Percentiles rank a stretch among this genome's conserved stretches.
phyloP scores from a whole-genome alignment of 2,113 vertebrate genomes.

The Dicerorhinus sumatrensis region DNA sequence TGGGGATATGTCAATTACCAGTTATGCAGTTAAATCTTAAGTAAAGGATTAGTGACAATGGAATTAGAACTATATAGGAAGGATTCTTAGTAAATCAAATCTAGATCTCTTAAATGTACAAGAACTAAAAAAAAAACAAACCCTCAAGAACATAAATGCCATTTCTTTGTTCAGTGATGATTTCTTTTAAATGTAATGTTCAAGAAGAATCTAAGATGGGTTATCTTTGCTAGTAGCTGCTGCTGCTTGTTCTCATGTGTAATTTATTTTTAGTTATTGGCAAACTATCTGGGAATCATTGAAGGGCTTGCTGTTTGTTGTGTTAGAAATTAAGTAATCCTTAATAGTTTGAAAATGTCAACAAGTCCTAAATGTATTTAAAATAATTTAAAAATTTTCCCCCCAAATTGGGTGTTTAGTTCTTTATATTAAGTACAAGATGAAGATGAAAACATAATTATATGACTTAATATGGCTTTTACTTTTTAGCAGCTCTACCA shows the following conservation, averaged over 20 bases:
- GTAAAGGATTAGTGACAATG: background rate
- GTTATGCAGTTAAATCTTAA: background rate
- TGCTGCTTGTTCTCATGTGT: background rate
- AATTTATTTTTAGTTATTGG: background rate
- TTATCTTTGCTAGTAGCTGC: background rate
- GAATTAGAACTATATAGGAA: background rate
- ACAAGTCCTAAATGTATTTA: background rate
- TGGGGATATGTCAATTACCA: background rate
- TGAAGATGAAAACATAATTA: constrained; percentile 10
- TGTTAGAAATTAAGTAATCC: background rate
- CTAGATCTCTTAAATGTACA: background rate
- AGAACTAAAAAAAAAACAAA: background rate
- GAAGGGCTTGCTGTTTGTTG: background rate
- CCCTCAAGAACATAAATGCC: background rate
- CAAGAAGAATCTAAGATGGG: background rate
- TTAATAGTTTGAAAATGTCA: constrained; percentile 42
- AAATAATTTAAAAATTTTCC: constrained; percentile 33
- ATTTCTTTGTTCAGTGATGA: background rate
- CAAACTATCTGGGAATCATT: background rate
- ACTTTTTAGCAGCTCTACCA: background rate
- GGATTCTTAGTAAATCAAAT: background rate
- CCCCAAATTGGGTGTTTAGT: background rate
- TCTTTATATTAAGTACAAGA: background rate
- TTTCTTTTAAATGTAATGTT: background rate
- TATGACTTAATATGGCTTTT: background rate